These are phyloP conservation scores for Dicaeum eximium DNA, from an alignment of 2,113 vertebrate genomes.

Conservation along the genomic window DNA sequence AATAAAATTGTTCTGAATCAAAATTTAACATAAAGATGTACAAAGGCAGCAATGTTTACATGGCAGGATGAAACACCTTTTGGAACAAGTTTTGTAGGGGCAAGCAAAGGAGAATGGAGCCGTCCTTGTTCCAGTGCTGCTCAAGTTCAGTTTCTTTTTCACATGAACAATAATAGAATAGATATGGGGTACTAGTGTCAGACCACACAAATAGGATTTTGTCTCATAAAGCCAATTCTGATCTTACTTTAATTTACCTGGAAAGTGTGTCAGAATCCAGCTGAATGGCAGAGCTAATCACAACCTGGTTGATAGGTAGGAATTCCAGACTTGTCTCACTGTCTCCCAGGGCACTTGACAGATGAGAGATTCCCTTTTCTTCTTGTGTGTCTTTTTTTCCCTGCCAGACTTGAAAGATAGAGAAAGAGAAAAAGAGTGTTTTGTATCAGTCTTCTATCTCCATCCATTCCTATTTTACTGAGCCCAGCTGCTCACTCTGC, in stretches of 20 bases:
- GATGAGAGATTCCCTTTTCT: not conserved
- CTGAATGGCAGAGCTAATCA: not conserved
- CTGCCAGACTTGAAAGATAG: not conserved
- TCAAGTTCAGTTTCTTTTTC: not conserved
- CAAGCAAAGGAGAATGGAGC: not conserved
- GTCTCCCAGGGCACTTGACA: not conserved
- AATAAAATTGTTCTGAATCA: not conserved
- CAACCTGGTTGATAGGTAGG: not conserved
- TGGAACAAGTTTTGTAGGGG: not conserved
- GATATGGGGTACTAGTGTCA: accelerated
- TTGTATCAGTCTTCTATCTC: not conserved
- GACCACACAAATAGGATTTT: not conserved
- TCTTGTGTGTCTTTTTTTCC: not conserved
- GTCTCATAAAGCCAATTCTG: not conserved
- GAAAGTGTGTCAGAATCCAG: not conserved
- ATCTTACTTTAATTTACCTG: not conserved
- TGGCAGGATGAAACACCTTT: not conserved
- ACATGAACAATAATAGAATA: not conserved
- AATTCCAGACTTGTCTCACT: not conserved
- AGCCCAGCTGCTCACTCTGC: not conserved
- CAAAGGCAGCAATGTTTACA: not conserved
- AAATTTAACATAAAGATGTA: not conserved
- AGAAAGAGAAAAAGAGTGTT: not conserved
- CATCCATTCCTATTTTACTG: not conserved
- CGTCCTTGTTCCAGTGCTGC: accelerated